phyloP scores from a whole-genome alignment of 2,888 invertebrate genomes.

The Bibio marci region DNA sequence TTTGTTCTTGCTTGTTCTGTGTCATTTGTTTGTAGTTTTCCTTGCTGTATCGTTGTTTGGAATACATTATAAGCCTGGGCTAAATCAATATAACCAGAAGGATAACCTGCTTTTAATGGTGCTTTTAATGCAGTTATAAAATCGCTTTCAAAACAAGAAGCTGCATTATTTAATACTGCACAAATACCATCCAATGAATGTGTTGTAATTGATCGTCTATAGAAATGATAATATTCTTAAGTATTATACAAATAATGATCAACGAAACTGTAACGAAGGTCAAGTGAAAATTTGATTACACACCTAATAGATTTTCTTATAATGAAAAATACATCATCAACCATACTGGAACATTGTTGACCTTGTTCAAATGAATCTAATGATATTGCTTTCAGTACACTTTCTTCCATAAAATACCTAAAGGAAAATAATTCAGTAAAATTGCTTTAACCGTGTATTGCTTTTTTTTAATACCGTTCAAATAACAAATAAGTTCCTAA shows the following conservation, averaged over 20 bases:
- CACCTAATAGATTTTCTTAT: constrained; percentile 84
- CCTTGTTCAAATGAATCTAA: constrained; percentile 60
- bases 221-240: constrained; percentile 9
- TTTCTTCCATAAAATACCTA: constrained; percentile 85
- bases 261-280: constrained; percentile 1
- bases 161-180: constrained; percentile 88
- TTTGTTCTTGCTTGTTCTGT: constrained; percentile 57
- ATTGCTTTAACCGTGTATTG: not conserved
- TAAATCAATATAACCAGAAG: constrained; percentile 57
- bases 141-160: constrained; percentile 70
- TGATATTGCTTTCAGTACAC: constrained; percentile 75
- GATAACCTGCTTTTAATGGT: constrained; percentile 57
- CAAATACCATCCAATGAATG: constrained; percentile 91
- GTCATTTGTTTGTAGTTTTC: constrained; percentile 60
- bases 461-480: constrained; percentile 46
- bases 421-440: not conserved
- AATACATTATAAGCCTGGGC: constrained; percentile 72
- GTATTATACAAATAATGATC: not conserved
- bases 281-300: no score
- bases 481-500: constrained; percentile 77
- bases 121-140: constrained; percentile 56
- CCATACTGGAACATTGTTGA: constrained; percentile 72
- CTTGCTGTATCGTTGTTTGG: constrained; percentile 62
- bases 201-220: constrained; percentile 73
- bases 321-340: constrained; percentile 96